Base-by-base conservation (phyloP, 2,113 vertebrate species). In the Heloderma charlesbogerti region DNA sequence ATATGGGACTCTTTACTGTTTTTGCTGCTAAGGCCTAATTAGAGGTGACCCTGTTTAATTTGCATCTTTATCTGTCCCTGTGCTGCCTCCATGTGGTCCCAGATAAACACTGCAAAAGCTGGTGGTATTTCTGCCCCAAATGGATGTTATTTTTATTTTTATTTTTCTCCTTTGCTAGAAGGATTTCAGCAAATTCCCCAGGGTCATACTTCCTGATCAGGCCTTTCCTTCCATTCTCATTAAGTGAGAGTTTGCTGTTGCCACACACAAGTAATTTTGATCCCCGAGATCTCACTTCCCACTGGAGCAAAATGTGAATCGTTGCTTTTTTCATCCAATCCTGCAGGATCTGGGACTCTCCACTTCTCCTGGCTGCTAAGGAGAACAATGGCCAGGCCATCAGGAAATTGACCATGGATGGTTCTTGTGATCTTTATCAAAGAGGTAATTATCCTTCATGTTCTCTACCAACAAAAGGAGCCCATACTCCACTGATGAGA, bases 281-380 rank as follows among this genome's bases (percentile, higher is more conserved):
- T 27, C 29, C n/a, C 43, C 37, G 85, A 27, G 60, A 51, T n/a
- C 67, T 43, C 20, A 13, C 3, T 66, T 88, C 77, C 93, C 67
- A 25, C 81, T 79, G 84, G 60, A 81, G 27, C 57, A 69, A 29
- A 10, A 0, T 15, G 4, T 86, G 1, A 72, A 86, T 87, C 4
- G 1, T 3, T 31, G 8, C 18, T 37, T 31, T 37, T 71, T n/a
- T 84, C 18, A 12, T 86, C 82, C 92, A 79, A 92, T 22, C 67
- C 67, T 81, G 0, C 86, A 99, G 99, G 94, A 97, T 98, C 84
- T 98, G 97, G 91, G 98, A 99, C 74, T 98, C 98, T 34, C 98
- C 98, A 7, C 97, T 99, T 67, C 98, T 99, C 90, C 97, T 96
- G 48, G 99, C 98, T 90, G 98, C 98, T 87, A 98, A 99, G 91